Evolutionary conservation across 1,140 invertebrate genomes (phyloP), one percentile per base, ranked within the genome.

Genomic region (Pogonomyrmex barbatus): DNA sequence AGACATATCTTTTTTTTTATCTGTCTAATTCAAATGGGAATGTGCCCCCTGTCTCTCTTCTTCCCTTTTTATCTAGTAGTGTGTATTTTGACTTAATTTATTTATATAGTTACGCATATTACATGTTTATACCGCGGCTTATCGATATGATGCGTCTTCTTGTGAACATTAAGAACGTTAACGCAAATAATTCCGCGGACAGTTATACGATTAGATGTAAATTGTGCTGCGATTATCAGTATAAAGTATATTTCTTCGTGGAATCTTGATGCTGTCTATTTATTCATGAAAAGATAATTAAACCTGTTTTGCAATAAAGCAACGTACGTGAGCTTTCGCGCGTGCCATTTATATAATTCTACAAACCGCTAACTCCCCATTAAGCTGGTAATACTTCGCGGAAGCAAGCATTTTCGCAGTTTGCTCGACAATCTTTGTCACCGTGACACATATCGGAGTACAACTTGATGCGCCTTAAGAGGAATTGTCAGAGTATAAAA

Each of bases 241-340:
- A 30, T n/a, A 17, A n/a, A 58, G 17, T 30, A 52, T 14, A 14
- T 47, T 71, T 82, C n/a, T 73, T 82, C 17, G n/a, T 12, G 33
- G 0, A 71, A 82, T 82, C 45, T 24, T 52, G 52, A 33, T n/a
- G n/a, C 39, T 14, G 14, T 39, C 2, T 3, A 5, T 52, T 63
- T 30, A n/a, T 36, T 39, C 39, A 50, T 71, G 42, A 76, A 14
- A 30, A 36, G 54, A 70, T 70, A 88, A 86, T 89, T 86, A 56
- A 85, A 67, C 56, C 50, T 88, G 39, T 81, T 86, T 76, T 71
- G 62, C 54, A 54, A 68, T 10, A 36, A 54, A 24, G n/a, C 33
- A 68, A 47, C 4, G 58, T 68, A 81, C 45, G 52, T 82, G 76
- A 81, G 85, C 42, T 89, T 86, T 39, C 62, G 88, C 62, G 71